Conservation (phyloP, 1,140 invertebrate genomes). For the Papilio polytes region DNA sequence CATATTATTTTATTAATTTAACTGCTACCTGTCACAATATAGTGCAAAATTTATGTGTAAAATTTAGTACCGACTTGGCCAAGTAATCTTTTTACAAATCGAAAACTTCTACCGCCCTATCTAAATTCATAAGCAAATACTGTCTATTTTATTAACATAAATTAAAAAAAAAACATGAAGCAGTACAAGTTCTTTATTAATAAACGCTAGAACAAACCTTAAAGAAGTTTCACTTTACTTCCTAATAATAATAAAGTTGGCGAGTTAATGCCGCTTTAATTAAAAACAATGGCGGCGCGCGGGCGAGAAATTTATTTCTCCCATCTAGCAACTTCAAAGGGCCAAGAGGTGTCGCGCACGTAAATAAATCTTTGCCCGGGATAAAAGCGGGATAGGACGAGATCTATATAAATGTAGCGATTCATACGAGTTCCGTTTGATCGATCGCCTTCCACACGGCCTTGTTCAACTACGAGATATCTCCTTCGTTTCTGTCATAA, state of each 20-base stretch:
- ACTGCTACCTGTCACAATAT: no score
- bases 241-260: constrained; percentile 56
- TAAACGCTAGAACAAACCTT: constrained; percentile 22
- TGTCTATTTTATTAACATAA: neutral
- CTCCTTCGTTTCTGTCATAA: constrained; percentile 70
- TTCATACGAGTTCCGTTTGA: constrained; percentile 64
- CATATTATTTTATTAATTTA: no score
- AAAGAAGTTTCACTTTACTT: constrained; percentile 47
- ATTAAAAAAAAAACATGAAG: neutral
- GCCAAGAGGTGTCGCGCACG: constrained; percentile 66
- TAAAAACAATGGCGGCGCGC: constrained; percentile 68
- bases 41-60: no score
- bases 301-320: constrained; percentile 68
- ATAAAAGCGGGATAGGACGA: constrained; percentile 65
- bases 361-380: constrained; percentile 71
- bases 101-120: no score
- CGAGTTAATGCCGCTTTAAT: constrained; percentile 72
- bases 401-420: constrained; percentile 74
- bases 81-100: no score
- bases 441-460: constrained; percentile 67
- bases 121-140: no score
- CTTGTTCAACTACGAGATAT: constrained; percentile 67
- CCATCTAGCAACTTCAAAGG: constrained; percentile 76
- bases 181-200: constrained; percentile 28
- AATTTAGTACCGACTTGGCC: no score